Evolutionary conservation across 2,888 invertebrate genomes (phyloP).

Genomic region (Xanthostigma xanthostigma): DNA sequence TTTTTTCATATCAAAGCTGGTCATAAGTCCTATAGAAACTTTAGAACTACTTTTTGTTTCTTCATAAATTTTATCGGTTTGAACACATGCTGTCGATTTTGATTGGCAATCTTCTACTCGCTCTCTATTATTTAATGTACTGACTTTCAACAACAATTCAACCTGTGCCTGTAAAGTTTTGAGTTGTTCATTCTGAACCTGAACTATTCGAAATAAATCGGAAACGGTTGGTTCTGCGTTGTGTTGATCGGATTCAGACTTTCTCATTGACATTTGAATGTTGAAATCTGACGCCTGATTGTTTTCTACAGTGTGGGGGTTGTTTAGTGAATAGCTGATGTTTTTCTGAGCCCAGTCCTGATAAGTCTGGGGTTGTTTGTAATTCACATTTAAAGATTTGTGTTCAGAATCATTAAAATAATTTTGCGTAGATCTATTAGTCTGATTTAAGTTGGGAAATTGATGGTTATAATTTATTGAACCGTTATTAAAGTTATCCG

Average conservation of each 20-base stretch:
- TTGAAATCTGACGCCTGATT: too few species aligned
- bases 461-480: background rate
- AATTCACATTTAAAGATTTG: too few species aligned
- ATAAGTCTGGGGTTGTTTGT: too few species aligned
- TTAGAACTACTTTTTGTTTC: conserved; percentile 24
- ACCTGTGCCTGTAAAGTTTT: conserved; percentile 47
- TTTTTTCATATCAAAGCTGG: conserved; percentile 46
- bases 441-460: too few species aligned
- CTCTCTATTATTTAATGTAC: background rate
- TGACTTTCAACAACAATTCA: conserved; percentile 33
- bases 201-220: conserved; percentile 47
- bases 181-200: conserved; percentile 51
- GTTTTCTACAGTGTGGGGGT: too few species aligned
- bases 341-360: too few species aligned
- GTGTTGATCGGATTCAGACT: too few species aligned
- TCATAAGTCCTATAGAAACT: conserved; percentile 57
- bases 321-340: too few species aligned
- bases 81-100: too few species aligned
- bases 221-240: conserved; percentile 38
- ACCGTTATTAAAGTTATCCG: background rate
- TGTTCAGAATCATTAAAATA: too few species aligned
- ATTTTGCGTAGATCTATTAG: too few species aligned
- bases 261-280: too few species aligned
- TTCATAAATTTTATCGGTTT: background rate
- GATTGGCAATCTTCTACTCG: background rate